Base-by-base conservation (phyloP, 2,113 vertebrate genomes). In the Gobio gobio region DNA sequence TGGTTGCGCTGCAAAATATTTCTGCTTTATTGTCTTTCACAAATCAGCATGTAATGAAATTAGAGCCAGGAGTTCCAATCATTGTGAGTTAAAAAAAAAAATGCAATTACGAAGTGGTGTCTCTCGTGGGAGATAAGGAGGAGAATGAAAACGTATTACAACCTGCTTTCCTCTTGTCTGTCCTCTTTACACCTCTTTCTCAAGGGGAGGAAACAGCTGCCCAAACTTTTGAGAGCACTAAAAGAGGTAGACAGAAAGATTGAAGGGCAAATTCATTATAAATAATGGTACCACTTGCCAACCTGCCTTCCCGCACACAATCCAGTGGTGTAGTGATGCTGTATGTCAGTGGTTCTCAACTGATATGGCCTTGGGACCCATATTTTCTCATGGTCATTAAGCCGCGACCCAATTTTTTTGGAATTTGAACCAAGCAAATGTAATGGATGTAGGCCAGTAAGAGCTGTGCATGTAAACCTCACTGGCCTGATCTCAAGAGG, bases 1-100 rank as follows among this genome's bases (percentile, higher is more conserved):
- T 64, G 82, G 87, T 59, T 85, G 58, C 54, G 51, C 82, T 76
- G 83, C 76, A 85, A 87, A 89, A 89, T 85, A 86, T 86, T 86
- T 90, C 72, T 63, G 70, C 77, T 90, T 90, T 88, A 89, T 82
- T 89, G 89, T 90, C 87, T 87, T 89, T 90, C 89, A 90, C 90
- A 92, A 92, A 91, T 89, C 88, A 88, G 77, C 87, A 66, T 40
- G 36, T 88, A 91, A 92, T 92, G 87, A 91, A 88, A 90, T 91
- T 89, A 89, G 75, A 61, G 81, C 83, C 77, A 78, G 26, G 47
- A 87, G 84, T 29, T 83, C 78, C 78, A 88, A 91, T 90, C 85
- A 89, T 82, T 90, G 88, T 79, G 83, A 89, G 89, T 86, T 29
- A 82, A 90, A 85, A 90, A 89, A 90, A 92, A 92, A 86, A 74